Conservation (phyloP, 2,888 invertebrate genomes). For the Oxytorus armatus region DNA sequence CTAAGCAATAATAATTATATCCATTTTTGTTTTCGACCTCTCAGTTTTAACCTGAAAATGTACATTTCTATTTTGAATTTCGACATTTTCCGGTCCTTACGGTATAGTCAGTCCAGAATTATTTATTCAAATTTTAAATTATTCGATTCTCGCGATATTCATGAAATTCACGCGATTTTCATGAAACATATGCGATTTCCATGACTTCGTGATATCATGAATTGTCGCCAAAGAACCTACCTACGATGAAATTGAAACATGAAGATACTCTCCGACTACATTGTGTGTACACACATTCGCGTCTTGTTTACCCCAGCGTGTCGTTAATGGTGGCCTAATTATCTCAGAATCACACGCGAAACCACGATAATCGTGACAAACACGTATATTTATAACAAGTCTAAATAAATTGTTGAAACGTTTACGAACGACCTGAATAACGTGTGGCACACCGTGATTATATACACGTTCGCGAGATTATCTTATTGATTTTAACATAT, state of each 20-base stretch:
- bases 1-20: too few relatives aligned
- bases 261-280: neutral
- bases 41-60: too few relatives aligned
- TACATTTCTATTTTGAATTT: too few relatives aligned
- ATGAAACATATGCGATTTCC: too few relatives aligned
- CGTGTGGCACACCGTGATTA: neutral
- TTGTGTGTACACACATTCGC: conserved; percentile 11
- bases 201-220: neutral
- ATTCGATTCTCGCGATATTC: too few relatives aligned
- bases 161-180: too few relatives aligned
- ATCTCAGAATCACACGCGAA: conserved; percentile 39
- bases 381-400: conserved; percentile 34
- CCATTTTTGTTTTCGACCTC: too few relatives aligned
- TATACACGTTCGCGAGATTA: neutral
- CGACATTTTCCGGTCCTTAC: too few relatives aligned
- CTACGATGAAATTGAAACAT: conserved; percentile 11
- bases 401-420: conserved; percentile 24
- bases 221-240: neutral
- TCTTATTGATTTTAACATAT: neutral
- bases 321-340: conserved; percentile 40
- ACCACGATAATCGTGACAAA: conserved; percentile 45
- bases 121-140: too few relatives aligned
- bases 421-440: conserved; percentile 45
- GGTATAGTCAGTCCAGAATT: too few relatives aligned
- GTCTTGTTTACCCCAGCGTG: conserved; percentile 23